A percentile compares a stretch with the other conserved stretches of the same genome.
phyloP scores from a whole-genome alignment of 2,888 invertebrate genomes.

The Zygothrica quintamaculata region DNA sequence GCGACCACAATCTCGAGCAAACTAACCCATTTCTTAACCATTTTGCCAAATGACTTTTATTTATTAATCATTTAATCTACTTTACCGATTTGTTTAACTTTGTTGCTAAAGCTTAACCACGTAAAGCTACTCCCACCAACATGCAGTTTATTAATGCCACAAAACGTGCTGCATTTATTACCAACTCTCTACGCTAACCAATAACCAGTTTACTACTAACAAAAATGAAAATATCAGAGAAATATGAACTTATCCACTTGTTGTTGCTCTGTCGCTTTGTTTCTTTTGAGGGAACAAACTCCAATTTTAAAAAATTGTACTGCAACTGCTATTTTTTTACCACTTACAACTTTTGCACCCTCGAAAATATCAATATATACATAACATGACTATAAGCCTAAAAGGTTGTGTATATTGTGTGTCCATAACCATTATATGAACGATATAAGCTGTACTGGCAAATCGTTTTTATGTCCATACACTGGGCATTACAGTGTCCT shows the following conservation, averaged over 20 bases:
- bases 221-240: constrained; percentile 13
- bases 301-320: constrained; percentile 15
- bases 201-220: background rate
- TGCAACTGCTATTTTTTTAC: constrained; percentile 38
- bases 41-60: constrained; percentile 27
- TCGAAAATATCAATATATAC: constrained; percentile 26
- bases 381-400: constrained; percentile 29
- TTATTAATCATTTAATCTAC: constrained; percentile 38
- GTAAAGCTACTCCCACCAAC: too few species aligned
- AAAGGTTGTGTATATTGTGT: constrained; percentile 6
- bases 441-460: background rate
- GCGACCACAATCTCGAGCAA: constrained; percentile 22
- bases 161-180: too few species aligned
- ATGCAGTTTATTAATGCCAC: background rate
- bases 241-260: constrained; percentile 21
- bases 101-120: background rate
- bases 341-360: constrained; percentile 38
- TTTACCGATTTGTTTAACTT: constrained; percentile 3
- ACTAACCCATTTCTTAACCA: constrained; percentile 18
- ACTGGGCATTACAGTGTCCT: background rate
- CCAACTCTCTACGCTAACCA: too few species aligned
- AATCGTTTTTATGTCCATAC: constrained; percentile 12
- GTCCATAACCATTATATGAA: constrained; percentile 16
- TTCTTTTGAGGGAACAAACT: constrained; percentile 29
- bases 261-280: constrained; percentile 35